These are phyloP conservation scores for Nycticryphes semicollaris DNA, from an alignment of 2,113 vertebrate species.

Conservation along the genomic window DNA sequence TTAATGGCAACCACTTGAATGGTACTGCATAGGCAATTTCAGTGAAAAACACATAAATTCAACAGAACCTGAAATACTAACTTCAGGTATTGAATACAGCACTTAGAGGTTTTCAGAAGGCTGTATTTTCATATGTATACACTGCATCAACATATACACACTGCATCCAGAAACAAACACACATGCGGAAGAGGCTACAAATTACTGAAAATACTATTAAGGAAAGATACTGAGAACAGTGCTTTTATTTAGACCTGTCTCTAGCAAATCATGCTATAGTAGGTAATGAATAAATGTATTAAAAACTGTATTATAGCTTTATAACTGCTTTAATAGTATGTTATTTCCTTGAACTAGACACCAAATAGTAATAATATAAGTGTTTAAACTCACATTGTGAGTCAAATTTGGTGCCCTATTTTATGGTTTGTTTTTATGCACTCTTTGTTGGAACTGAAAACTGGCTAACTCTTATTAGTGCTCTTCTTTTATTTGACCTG, in stretches of 20 bases:
- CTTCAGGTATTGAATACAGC: neutral
- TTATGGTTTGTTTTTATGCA: neutral
- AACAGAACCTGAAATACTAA: neutral
- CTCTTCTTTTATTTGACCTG: constrained; percentile 20
- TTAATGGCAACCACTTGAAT: constrained; percentile 11
- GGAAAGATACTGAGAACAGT: neutral
- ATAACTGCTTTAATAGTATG: neutral
- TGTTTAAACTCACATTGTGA: neutral
- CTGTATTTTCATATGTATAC: neutral
- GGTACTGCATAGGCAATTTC: neutral
- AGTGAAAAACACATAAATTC: neutral
- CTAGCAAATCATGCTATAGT: neutral
- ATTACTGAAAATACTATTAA: neutral
- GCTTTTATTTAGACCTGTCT: neutral
- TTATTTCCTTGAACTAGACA: neutral
- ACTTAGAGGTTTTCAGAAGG: neutral
- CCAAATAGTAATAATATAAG: neutral
- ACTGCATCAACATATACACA: neutral
- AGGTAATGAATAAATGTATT: neutral
- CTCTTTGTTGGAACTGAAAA: neutral
- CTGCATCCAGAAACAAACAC: neutral
- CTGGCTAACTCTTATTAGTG: neutral
- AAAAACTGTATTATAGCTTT: neutral
- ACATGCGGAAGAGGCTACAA: neutral
- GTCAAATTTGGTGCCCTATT: neutral